phyloP scores from a whole-genome alignment of 1,140 invertebrate species.

The Melitaea cinxia region DNA sequence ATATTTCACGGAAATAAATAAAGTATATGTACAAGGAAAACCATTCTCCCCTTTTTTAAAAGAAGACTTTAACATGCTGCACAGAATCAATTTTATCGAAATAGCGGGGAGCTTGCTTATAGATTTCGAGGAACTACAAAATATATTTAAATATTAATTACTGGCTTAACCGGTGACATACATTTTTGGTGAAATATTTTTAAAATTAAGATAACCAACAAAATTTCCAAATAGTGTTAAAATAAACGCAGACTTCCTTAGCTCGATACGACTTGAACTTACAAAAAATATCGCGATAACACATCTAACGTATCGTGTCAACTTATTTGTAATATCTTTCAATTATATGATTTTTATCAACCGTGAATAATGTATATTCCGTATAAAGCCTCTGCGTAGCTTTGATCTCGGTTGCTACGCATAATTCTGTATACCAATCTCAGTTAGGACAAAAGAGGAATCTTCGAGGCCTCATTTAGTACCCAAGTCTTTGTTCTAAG shows the following conservation, averaged over 20 bases:
- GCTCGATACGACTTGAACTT: background rate
- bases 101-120: background rate
- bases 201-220: too few relatives aligned
- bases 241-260: too few relatives aligned
- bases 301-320: too few relatives aligned
- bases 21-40: conserved; percentile 11
- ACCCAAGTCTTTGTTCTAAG: conserved; percentile 52
- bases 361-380: background rate
- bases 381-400: background rate
- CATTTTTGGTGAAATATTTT: too few relatives aligned
- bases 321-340: background rate
- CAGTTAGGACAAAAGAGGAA: conserved; percentile 38
- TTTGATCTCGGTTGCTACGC: conserved; percentile 2
- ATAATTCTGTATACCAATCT: conserved; percentile 14
- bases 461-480: conserved; percentile 48
- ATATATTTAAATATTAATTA: background rate
- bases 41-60: conserved; percentile 12
- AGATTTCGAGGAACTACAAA: background rate
- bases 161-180: too few relatives aligned
- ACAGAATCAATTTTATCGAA: conserved; percentile 14
- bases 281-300: background rate
- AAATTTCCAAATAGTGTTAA: too few relatives aligned
- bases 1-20: background rate
- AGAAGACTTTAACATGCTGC: conserved; percentile 9
- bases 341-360: background rate